Evolutionary conservation across 2,888 invertebrate genomes (phyloP), one percentile per base, ranked within the genome.

Genomic region (Mesorhabditis sp.): DNA sequence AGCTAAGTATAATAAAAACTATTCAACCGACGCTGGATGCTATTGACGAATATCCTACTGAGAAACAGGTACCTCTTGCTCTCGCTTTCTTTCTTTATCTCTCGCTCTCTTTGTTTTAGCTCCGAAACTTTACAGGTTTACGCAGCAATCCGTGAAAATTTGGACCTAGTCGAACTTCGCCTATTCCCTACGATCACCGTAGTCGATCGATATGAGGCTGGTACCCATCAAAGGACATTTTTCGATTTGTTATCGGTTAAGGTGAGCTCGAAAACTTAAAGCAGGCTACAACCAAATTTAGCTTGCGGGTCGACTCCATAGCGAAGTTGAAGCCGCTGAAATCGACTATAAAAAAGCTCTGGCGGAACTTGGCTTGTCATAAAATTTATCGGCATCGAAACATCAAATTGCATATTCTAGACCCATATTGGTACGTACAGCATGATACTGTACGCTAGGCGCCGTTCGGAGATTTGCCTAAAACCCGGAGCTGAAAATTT

Each of bases 171-270:
- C n/a, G 58, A 10, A 13, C n/a, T 50, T 13, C 58, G 58, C 7
- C 10, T 50, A 13, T 50, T 50, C 58, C 58, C 58, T n/a, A 50
- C 58, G 7, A 13, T 50, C 2, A 50, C 58, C 7, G n/a, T 50
- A n/a, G 58, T 50, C n/a, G 58, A 50, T 50, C 58, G 58, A 10
- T 50, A 50, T 50, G 58, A 50, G 58, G 58, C 58, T n/a, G 7
- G 10, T 2, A 50, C n/a, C 2, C 58, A 50, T 50, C 58, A 50
- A 2, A 50, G 58, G 58, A 50, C 58, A 50, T 50, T 50, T n/a
- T 50, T 50, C 58, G 58, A 50, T 10, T 13, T 50, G n/a, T n/a
- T 50, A 50, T 50, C 58, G 58, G 58, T 50, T n/a, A 50, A 50
- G 58, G 58, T 50, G 7, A 2, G 58, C n/a, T 13, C 7, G 7